These are phyloP conservation scores for Entomobrya proxima DNA, from an alignment of 2,888 invertebrate species.

Conservation along the genomic window DNA sequence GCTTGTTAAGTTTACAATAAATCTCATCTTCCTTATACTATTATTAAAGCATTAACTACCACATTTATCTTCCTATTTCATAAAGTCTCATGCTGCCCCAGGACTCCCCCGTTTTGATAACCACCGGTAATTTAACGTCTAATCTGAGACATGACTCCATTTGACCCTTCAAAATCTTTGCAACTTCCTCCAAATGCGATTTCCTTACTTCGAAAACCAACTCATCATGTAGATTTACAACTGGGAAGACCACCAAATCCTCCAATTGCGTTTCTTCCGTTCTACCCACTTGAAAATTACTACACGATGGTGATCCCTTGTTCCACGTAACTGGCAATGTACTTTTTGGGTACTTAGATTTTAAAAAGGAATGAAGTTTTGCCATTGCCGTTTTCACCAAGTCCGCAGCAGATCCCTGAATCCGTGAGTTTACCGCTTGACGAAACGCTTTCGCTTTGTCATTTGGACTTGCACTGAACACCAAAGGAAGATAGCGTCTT, in stretches of 20 bases:
- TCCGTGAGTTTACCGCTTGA: slow-evolving; percentile 96
- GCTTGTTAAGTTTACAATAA: too few species aligned
- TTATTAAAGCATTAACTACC: too few species aligned
- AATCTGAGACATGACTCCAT: slow-evolving; percentile 89
- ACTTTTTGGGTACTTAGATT: slow-evolving; percentile 77
- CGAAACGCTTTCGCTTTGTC: slow-evolving; percentile 89
- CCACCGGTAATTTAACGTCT: slow-evolving; percentile 90
- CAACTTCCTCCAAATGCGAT: slow-evolving; percentile 81
- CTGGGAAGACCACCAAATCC: slow-evolving; percentile 81
- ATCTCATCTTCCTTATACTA: too few species aligned
- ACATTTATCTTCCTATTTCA: too few species aligned
- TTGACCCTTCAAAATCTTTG: slow-evolving; percentile 83
- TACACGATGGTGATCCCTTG: slow-evolving; percentile 75
- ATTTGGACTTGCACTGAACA: slow-evolving; percentile 82
- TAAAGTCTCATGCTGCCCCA: slow-evolving; percentile 82
- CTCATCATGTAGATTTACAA: slow-evolving; percentile 97
- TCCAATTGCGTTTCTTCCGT: neutral
- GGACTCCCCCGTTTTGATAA: slow-evolving; percentile 87
- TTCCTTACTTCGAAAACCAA: slow-evolving; percentile 88
- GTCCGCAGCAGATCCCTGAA: slow-evolving; percentile 98
- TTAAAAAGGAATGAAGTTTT: slow-evolving; percentile 82
- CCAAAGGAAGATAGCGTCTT: slow-evolving; percentile 86
- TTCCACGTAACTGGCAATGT: slow-evolving; percentile 52
- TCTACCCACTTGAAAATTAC: slow-evolving; percentile 45
- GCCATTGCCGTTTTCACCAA: slow-evolving; percentile 94